phyloP scores from a whole-genome alignment of 2,888 invertebrate species.

The Amblyjoppa fuscipennis region DNA sequence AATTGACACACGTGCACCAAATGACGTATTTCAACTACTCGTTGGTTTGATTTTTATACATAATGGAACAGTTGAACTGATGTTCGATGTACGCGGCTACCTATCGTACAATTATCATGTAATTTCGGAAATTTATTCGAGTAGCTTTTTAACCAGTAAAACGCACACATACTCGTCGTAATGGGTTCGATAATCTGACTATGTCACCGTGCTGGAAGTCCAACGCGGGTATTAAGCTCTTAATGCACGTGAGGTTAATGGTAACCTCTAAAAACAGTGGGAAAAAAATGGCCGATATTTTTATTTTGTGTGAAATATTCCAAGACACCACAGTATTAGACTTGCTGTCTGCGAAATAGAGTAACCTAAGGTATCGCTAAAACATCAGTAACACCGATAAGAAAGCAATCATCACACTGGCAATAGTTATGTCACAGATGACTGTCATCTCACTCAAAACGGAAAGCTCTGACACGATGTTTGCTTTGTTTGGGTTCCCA shows the following conservation, averaged over 20 bases:
- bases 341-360: neutral
- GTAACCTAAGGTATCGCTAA: neutral
- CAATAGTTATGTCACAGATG: no score
- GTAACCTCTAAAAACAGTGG: neutral
- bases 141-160: neutral
- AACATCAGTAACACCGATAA: neutral
- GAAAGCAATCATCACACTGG: neutral
- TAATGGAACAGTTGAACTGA: no score
- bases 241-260: no score
- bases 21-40: no score
- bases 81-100: neutral
- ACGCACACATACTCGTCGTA: neutral
- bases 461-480: no score
- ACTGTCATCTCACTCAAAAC: no score
- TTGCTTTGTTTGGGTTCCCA: constrained; percentile 64
- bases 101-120: neutral
- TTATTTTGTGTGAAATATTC: neutral
- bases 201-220: neutral
- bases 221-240: no score
- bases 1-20: no score
- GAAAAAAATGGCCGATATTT: neutral
- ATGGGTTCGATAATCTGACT: neutral
- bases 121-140: neutral
- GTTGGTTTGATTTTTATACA: no score
- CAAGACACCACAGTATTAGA: neutral